phyloP scores from a whole-genome alignment of 2,888 invertebrate genomes.

The Dione juno region DNA sequence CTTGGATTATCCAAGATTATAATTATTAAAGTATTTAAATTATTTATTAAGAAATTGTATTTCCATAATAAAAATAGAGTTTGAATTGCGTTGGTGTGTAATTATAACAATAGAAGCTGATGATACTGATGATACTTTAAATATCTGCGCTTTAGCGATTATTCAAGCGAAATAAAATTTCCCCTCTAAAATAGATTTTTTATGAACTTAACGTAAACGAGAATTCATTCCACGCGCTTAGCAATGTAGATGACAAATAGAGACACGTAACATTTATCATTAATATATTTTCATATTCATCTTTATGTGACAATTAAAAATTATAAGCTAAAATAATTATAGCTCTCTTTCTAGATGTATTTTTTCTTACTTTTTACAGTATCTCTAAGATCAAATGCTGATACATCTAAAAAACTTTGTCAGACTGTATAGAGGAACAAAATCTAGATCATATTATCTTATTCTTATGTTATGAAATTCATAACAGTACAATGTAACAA shows the following conservation, averaged over 20 bases:
- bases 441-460: too few relatives aligned
- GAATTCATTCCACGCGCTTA: neutral
- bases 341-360: neutral
- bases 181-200: neutral
- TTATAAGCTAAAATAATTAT: neutral
- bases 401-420: neutral
- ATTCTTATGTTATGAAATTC: too few relatives aligned
- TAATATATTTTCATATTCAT: too few relatives aligned
- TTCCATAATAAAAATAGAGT: neutral
- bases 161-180: slow-evolving; percentile 25
- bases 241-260: slow-evolving; percentile 15
- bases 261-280: slow-evolving; percentile 1
- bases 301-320: too few relatives aligned
- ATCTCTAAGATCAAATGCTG: neutral
- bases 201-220: slow-evolving; percentile 8
- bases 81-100: neutral
- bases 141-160: neutral
- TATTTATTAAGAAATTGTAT: neutral
- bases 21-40: neutral
- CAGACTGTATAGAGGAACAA: too few relatives aligned
- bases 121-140: neutral
- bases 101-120: neutral
- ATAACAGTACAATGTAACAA: too few relatives aligned
- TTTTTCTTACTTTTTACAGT: neutral
- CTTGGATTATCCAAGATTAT: neutral